Evolutionary conservation across 2,113 vertebrate species (phyloP).

Genomic region (Channa argus): DNA sequence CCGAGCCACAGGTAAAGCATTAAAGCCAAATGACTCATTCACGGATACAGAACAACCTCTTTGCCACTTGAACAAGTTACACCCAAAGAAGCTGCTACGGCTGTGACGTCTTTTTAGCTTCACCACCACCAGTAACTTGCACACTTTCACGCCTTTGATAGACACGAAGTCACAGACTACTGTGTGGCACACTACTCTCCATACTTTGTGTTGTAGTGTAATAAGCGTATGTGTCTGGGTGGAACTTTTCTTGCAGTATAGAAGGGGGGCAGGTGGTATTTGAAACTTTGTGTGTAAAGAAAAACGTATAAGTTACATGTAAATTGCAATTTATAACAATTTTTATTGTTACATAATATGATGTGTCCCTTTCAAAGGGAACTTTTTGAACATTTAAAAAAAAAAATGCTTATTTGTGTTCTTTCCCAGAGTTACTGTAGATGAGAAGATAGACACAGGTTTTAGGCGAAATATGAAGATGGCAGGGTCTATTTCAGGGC

Average conservation of each 20-base stretch:
- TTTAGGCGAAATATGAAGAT: background rate
- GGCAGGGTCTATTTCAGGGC: too few relatives aligned
- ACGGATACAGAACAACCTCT: slow-evolving; percentile 62
- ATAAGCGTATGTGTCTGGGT: background rate
- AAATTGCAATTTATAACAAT: too few relatives aligned
- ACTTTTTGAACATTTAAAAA: too few relatives aligned
- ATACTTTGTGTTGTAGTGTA: slow-evolving; percentile 2
- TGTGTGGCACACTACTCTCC: background rate
- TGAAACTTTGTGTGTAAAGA: background rate
- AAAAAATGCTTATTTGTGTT: too few relatives aligned
- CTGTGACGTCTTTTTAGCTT: slow-evolving; percentile 19
- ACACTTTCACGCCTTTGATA: slow-evolving; percentile 47
- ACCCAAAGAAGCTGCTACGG: slow-evolving; percentile 35
- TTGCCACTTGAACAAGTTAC: slow-evolving; percentile 45
- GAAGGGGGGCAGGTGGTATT: background rate
- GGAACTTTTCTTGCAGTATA: background rate
- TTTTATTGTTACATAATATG: too few relatives aligned
- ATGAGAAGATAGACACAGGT: background rate
- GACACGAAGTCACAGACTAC: slow-evolving; percentile 45
- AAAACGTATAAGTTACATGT: background rate
- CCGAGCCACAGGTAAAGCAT: slow-evolving; percentile 64
- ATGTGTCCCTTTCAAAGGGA: too few relatives aligned
- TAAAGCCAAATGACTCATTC: slow-evolving; percentile 60
- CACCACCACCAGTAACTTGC: slow-evolving; percentile 41
- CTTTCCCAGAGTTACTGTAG: too few relatives aligned